Conservation (phyloP, 2,797 vertebrate species). For the Fratercula arctica region DNA sequence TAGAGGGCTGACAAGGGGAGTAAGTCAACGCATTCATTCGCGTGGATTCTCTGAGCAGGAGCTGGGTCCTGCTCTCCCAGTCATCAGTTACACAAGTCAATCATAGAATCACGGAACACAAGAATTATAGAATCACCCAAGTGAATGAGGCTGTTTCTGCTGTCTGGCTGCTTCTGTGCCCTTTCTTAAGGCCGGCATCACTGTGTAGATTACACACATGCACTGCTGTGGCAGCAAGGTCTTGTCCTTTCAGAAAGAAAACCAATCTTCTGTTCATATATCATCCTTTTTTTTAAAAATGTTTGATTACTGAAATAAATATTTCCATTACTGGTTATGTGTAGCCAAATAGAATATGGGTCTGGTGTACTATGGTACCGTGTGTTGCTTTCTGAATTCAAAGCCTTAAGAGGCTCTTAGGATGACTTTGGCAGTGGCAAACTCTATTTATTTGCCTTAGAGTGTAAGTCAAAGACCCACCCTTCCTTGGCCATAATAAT, state of each 20-base stretch:
- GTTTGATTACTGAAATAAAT: neutral
- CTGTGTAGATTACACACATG: neutral
- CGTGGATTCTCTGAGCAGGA: accelerated
- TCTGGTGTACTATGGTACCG: no score
- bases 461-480: neutral
- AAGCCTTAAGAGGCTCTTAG: neutral
- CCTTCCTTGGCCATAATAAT: neutral
- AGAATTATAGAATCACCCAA: no score
- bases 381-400: neutral
- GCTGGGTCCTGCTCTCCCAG: neutral
- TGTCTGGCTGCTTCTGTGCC: neutral
- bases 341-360: neutral
- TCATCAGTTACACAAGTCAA: neutral
- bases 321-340: neutral
- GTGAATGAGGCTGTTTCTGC: neutral
- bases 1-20: neutral
- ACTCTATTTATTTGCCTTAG: neutral
- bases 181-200: neutral
- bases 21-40: neutral
- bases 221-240: neutral
- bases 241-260: neutral
- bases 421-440: neutral
- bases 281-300: neutral
- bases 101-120: no score
- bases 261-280: neutral